Base-by-base conservation (phyloP, 2,888 invertebrate genomes). In the Mystacides longicornis region DNA sequence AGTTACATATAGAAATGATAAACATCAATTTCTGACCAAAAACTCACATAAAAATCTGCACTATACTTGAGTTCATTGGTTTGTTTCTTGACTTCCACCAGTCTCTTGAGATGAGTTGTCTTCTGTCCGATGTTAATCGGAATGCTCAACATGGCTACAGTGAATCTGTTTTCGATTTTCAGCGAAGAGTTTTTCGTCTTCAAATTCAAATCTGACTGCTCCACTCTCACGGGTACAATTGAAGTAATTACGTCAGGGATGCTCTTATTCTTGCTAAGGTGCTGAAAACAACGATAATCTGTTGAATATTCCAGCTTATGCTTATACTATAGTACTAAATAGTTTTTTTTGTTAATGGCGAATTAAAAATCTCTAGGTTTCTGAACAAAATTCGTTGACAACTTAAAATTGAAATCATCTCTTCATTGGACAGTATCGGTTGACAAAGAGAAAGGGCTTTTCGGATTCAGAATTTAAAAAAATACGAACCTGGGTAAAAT, bases 131-230 rank as follows among this genome's bases (percentile, higher is more conserved):
- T 51, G 5, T 52, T 66, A 7, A 78, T 65, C 4, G 78, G 76
- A 1, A 80, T 65, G 54, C 74, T 70, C 51, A 78, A 61, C 56
- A 78, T 67, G 2, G 74, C 75, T 9, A 79, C 74, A 5, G 77
- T 75, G 62, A 80, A 78, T 58, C 72, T 69, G 61, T 79, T 79
- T 53, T 71, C 67, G 37, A 78, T 60, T 27, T 64, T 65, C 23
- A 68, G 60, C 21, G 64, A 59, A 33, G 43, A 37, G 45, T 61
- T 61, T 33, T 62, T 59, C 45, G 63, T 57, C 14, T 62, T 33
- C 43, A 62, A 18, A 47, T 65, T 63, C 19, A 68, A 65, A 54
- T 57, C 52, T 11, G 55, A 51, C 4, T 53, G 20, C 7, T 60
- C 62, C 60, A 70, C 66, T 63, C 69, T 67, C 47, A 70, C 64